Percentiles rank a stretch among this genome's conserved stretches.
Conservation (phyloP, 2,113 vertebrate species). For the Trochalopteron elliotii region DNA sequence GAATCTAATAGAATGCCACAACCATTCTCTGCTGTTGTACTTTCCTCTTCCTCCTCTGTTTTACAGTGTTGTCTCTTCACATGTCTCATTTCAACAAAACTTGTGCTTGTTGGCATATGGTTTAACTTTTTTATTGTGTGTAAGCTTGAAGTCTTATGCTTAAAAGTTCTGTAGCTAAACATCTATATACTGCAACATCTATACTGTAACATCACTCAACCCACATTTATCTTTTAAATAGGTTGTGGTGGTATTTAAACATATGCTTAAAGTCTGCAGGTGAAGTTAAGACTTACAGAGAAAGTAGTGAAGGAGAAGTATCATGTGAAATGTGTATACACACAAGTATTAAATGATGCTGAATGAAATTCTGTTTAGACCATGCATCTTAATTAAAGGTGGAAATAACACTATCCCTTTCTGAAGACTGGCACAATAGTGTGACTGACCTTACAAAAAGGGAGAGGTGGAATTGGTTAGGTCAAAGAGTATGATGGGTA, state of each 20-base stretch:
- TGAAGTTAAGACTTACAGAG: not conserved
- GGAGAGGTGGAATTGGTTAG: not conserved
- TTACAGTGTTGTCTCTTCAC: conserved; percentile 67
- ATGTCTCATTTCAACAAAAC: conserved; percentile 56
- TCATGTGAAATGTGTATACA: not conserved
- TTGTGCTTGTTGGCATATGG: conserved; percentile 59
- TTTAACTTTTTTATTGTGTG: conserved; percentile 61
- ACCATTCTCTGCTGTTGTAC: conserved; percentile 63
- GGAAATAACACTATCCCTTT: not conserved
- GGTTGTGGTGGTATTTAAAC: not conserved
- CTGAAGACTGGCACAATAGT: not conserved
- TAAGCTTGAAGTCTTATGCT: conserved; percentile 52
- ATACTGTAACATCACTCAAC: not conserved
- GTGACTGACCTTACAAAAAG: not conserved
- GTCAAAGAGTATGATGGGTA: not conserved
- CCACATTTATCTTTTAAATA: not conserved
- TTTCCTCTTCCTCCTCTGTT: conserved; percentile 30
- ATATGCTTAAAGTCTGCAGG: not conserved
- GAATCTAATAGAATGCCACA: conserved; percentile 66
- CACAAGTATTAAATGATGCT: not conserved
- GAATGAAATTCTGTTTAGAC: not conserved
- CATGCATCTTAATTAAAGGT: not conserved
- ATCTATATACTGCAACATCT: conserved; percentile 6
- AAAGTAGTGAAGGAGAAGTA: not conserved
- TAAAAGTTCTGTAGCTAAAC: conserved; percentile 50